Evolutionary conservation across 2,113 vertebrate species (phyloP).

Genomic region (Halcyon malimbica): DNA sequence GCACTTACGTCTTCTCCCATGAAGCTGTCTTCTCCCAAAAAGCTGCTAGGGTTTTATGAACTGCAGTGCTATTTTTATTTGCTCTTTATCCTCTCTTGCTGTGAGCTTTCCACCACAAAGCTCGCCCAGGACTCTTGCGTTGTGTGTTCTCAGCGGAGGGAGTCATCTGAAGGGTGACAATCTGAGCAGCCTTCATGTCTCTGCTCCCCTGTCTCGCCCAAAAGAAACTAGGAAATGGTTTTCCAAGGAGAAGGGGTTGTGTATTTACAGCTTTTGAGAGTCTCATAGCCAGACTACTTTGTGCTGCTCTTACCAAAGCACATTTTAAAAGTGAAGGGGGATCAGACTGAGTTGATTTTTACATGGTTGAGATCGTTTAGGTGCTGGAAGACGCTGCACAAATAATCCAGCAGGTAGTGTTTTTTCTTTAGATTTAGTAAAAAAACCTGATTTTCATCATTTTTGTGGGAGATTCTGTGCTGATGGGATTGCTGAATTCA

Average conservation of each 20-base stretch:
- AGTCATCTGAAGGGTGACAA: background rate
- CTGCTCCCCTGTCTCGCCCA: background rate
- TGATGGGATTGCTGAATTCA: background rate
- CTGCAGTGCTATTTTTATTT: accelerated
- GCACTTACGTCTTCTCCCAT: background rate
- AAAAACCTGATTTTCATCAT: background rate
- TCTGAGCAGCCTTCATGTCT: background rate
- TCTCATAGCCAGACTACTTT: background rate
- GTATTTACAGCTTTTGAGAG: background rate
- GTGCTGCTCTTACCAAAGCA: background rate
- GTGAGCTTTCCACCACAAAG: background rate
- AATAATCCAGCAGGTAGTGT: background rate
- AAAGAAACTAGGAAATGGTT: background rate
- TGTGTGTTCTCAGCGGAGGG: background rate
- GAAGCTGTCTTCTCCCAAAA: background rate
- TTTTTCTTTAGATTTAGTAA: background rate
- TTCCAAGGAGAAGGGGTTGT: background rate
- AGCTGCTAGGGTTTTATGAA: background rate
- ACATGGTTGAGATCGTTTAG: accelerated
- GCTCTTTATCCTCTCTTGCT: background rate
- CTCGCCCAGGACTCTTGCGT: accelerated
- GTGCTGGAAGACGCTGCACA: background rate
- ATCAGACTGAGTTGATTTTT: background rate
- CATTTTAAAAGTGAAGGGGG: background rate
- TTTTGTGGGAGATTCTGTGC: background rate